phyloP scores from a whole-genome alignment of 2,888 invertebrate species.

The Apotomis betuletana region DNA sequence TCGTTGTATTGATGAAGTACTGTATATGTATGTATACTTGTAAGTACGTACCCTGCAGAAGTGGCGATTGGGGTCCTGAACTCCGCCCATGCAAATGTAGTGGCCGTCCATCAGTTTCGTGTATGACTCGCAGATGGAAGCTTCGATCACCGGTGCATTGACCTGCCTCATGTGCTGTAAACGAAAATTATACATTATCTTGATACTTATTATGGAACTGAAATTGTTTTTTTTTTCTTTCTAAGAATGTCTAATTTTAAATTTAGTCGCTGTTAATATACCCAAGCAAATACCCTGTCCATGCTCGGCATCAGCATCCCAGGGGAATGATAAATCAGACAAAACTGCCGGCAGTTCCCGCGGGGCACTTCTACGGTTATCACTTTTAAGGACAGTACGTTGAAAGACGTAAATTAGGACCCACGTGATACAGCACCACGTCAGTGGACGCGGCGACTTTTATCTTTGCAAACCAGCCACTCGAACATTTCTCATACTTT shows the following conservation, averaged over 20 bases:
- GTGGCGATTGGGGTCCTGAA: constrained; percentile 74
- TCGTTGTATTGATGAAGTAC: too few species aligned
- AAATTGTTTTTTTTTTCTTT: too few species aligned
- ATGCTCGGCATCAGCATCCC: background rate
- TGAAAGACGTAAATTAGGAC: too few species aligned
- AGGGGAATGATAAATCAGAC: constrained; percentile 30
- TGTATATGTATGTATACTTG: too few species aligned
- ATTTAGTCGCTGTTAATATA: background rate
- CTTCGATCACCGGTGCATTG: constrained; percentile 69
- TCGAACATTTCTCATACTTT: too few species aligned
- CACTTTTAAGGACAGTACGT: too few species aligned
- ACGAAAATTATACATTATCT: constrained; percentile 4
- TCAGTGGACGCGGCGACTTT: too few species aligned
- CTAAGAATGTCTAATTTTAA: background rate
- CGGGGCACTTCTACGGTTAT: constrained; percentile 11
- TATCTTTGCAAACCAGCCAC: too few species aligned
- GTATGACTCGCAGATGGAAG: constrained; percentile 66
- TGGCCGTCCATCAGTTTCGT: constrained; percentile 69
- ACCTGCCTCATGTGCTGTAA: constrained; percentile 72
- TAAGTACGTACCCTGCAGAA: constrained; percentile 69
- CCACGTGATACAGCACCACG: too few species aligned
- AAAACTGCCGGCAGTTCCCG: constrained; percentile 15
- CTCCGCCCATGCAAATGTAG: constrained; percentile 72
- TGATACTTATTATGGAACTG: too few species aligned
- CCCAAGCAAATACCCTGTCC: background rate